These are phyloP conservation scores for Abrostola tripartita DNA, from an alignment of 2,888 invertebrate species.

Conservation along the genomic window DNA sequence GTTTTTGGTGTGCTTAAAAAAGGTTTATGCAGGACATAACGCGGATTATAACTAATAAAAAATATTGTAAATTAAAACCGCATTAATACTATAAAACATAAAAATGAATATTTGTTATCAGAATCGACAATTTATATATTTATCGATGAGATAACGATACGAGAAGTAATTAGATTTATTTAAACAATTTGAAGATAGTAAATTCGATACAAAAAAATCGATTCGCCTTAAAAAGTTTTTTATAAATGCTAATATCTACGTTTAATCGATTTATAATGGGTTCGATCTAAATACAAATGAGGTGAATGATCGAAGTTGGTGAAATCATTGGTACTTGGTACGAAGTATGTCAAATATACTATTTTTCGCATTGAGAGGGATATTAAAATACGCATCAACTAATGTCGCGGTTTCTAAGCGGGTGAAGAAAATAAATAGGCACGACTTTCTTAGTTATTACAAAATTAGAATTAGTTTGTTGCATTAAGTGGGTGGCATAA, in stretches of 20 bases:
- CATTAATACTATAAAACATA: not conserved
- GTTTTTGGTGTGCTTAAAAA: constrained; percentile 46
- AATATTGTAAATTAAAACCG: too few relatives aligned
- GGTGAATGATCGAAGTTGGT: not conserved
- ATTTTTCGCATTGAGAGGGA: constrained; percentile 1
- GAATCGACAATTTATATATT: not conserved
- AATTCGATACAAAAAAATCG: constrained; percentile 25
- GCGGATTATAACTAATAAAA: too few relatives aligned
- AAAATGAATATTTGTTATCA: not conserved
- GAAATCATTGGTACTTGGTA: not conserved
- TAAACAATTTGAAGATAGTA: too few relatives aligned
- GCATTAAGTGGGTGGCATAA: constrained; percentile 26
- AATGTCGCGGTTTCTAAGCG: constrained; percentile 16
- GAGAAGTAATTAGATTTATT: too few relatives aligned
- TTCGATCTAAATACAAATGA: constrained; percentile 11
- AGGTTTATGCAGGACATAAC: not conserved
- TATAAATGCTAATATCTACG: not conserved
- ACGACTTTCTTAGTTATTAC: constrained; percentile 22
- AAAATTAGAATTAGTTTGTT: constrained; percentile 46
- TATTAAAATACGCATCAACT: constrained; percentile 10
- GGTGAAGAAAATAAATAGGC: constrained; percentile 32
- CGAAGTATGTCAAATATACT: constrained; percentile 5
- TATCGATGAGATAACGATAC: too few relatives aligned
- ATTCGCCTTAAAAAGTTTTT: not conserved
- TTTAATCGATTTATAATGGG: not conserved